Evolutionary conservation across 2,113 vertebrate genomes (phyloP), one percentile per base, ranked within the genome.

Genomic region (Rhagologus leucostigma): DNA sequence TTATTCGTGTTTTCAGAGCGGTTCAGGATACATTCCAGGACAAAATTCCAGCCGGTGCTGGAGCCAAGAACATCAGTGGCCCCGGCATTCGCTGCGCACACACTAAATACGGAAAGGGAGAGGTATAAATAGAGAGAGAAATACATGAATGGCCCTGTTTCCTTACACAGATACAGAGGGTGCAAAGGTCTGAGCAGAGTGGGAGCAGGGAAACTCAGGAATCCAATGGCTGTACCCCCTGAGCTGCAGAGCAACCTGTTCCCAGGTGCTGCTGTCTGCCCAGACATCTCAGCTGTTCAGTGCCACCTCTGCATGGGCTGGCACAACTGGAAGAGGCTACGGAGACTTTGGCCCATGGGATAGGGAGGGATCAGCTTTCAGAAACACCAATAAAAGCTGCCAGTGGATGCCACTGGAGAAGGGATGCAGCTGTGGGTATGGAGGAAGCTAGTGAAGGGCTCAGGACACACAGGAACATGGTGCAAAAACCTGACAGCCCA

Each of bases 11-110:
- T 97, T 96, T 97, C 78, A 87, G 78, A 94, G 93, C 0, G 87
- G 86, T 96, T 82, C 84, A 92, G 87, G 89, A 94, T 75, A 87
- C 95, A 97, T 96, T 96, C 92, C 90, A 91, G 89, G 90, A 95
- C 11, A 2, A 95, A 94, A 97, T 97, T 94, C 96, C 94, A 97
- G 94, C 84, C 65, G 0, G 60, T 12, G 3, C 78, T 91, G 96
- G 84, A 97, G 96, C 97, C 97, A 97, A 98, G 95, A 97, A 96
- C 96, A 97, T 97, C 96, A 97, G 81, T 79, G 76, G 93, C 85
- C 88, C 79, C n/a, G 6, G 95, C 94, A 18, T 85, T 95, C 5
- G 4, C 95, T 94, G 86, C 0, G 6, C 83, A 86, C 81, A 94
- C 89, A 94, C 95, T 96, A 97, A 96, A 97, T 97, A 94, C 87